Evolutionary conservation across 2,888 invertebrate genomes (phyloP).

Genomic region (Torymus aiolomorphi): DNA sequence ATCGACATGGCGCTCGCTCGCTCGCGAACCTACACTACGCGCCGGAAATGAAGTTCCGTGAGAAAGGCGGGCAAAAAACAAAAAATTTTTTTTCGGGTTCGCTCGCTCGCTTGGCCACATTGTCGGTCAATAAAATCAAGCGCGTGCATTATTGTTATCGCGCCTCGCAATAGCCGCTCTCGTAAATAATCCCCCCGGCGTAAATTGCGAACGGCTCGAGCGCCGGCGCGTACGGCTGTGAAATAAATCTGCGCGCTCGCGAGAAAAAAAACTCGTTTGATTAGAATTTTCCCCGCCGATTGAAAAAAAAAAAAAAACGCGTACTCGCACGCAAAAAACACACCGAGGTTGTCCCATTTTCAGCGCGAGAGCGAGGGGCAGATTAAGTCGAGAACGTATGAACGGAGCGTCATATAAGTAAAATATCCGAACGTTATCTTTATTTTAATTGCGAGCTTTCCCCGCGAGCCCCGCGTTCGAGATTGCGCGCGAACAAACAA

Average conservation of each 20-base stretch:
- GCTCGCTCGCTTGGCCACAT: slow-evolving; percentile 8
- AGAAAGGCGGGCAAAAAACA: not conserved
- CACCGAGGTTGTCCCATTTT: slow-evolving; percentile 31
- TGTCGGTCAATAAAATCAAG: slow-evolving; percentile 53
- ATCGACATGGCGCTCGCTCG: slow-evolving; percentile 19
- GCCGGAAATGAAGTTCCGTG: slow-evolving; percentile 49
- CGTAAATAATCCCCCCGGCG: slow-evolving; percentile 44
- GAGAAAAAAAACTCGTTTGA: slow-evolving; percentile 41
- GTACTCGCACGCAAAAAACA: not conserved
- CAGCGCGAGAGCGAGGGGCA: not conserved
- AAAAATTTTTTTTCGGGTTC: slow-evolving; percentile 21
- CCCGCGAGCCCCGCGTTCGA: not conserved
- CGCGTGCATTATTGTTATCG: slow-evolving; percentile 46
- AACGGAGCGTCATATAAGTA: slow-evolving; percentile 40
- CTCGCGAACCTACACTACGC: slow-evolving; percentile 3
- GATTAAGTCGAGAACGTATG: slow-evolving; percentile 33
- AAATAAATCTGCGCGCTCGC: slow-evolving; percentile 37
- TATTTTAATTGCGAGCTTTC: slow-evolving; percentile 52
- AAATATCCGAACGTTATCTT: slow-evolving; percentile 50
- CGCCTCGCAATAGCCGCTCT: slow-evolving; percentile 27
- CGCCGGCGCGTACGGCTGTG: not conserved
- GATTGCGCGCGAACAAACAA: slow-evolving; percentile 48
- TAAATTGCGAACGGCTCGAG: slow-evolving; percentile 27
- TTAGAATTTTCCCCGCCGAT: slow-evolving; percentile 49
- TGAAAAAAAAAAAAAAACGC: slow-evolving; percentile 15